phyloP scores from a whole-genome alignment of 2,888 invertebrate species.

The Tetragnatha montana region DNA sequence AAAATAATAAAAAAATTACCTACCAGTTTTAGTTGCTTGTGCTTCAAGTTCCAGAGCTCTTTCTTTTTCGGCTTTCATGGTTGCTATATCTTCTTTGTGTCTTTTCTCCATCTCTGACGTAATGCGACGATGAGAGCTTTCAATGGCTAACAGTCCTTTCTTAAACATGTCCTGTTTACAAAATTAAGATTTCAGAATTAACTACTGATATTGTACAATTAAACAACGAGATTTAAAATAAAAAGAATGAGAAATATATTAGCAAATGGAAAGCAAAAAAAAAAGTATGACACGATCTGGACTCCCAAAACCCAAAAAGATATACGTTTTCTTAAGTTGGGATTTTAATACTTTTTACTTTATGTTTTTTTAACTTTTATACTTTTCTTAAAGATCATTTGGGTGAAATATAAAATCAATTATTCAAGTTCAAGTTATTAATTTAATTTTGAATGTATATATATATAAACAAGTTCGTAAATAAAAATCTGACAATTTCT shows the following conservation, averaged over 20 bases:
- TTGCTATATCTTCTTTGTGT: constrained; percentile 89
- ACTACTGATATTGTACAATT: not conserved
- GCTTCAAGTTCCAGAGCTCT: constrained; percentile 95
- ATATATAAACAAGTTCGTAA: not conserved
- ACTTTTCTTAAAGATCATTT: no score
- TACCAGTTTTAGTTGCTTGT: constrained; percentile 89
- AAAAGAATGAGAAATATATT: not conserved
- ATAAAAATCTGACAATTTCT: not conserved
- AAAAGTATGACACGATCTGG: no score
- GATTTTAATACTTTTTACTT: no score
- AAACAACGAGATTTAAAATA: not conserved
- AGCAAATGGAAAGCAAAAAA: no score
- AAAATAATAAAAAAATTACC: not conserved
- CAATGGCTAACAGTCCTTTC: constrained; percentile 92
- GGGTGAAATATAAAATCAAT: no score
- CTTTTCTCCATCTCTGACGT: constrained; percentile 92
- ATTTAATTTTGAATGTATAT: not conserved
- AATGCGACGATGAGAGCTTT: constrained; percentile 89
- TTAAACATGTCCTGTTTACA: constrained; percentile 84
- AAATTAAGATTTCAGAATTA: not conserved
- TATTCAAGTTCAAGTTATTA: no score
- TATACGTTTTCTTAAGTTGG: no score
- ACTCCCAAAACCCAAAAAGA: no score
- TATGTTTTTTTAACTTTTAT: no score
- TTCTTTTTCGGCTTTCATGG: constrained; percentile 86